Evolutionary conservation across 2,888 invertebrate genomes (phyloP), one percentile per base, ranked within the genome.

Genomic region (Calameuta idolon): DNA sequence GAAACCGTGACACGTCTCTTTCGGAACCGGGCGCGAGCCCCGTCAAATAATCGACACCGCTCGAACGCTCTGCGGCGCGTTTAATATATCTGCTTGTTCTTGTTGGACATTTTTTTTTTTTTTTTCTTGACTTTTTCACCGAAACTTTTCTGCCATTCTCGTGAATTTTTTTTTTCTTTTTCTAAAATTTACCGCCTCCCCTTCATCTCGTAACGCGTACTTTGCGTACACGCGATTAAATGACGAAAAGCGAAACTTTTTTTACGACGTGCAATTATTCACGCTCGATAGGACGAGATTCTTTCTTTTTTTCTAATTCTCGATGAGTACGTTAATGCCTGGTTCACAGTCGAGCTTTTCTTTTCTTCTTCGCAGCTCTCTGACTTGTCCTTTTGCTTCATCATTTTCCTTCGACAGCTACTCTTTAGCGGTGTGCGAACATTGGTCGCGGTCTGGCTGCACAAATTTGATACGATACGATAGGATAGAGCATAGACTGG

Each of bases 1-100:
- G 89, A 89, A 90, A 90, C 89, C 89, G 86, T 88, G 88, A 90
- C 90, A 90, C 82, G 87, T 85, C 85, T 84, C 84, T 83, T 82
- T 71, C 34, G 71, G 33, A 34, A 34, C 71, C 15, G 31, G 33
- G 71, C 71, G 71, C 71, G 33, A 71, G 34, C 33, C 33, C 71
- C 23, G 55, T 55, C 55, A 55, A 55, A 55, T 55, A 55, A 55
- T 55, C 55, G 23, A 55, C 55, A 55, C 55, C 23, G 55, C 55
- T 55, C 55, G 55, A 55, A 23, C 55, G 55, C 23, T 55, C 55
- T 23, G 55, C 55, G 55, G 55, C 55, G 23, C 55, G 55, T 55
- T 55, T 55, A 55, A 55, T 55, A 55, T 55, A 55, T 55, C 55
- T 9, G 55, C 23, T 0, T 5, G 40, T 5, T 37, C 40, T 9